Evolutionary conservation across 2,113 vertebrate genomes (phyloP).

Genomic region (Connochaetes taurinus): DNA sequence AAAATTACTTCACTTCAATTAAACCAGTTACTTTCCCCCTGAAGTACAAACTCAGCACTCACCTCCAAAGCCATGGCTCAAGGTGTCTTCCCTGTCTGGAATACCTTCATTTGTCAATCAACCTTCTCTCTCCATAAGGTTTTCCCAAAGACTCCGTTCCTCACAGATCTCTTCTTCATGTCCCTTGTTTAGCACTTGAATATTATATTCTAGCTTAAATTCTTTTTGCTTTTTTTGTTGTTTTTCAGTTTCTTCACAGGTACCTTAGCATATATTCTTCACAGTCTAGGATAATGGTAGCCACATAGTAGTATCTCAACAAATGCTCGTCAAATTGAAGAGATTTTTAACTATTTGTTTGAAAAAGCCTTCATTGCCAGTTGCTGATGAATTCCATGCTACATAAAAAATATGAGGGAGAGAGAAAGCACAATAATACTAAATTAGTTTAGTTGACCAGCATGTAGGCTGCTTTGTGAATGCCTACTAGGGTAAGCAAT

Average conservation of each 20-base stretch:
- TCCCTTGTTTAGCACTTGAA: constrained; percentile 17
- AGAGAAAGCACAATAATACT: neutral
- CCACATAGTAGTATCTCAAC: neutral
- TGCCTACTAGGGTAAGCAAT: neutral
- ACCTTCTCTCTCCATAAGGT: constrained; percentile 23
- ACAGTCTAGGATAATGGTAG: constrained; percentile 12
- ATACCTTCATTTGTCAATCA: constrained; percentile 48
- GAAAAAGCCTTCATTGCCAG: constrained; percentile 36
- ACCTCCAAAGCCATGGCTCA: constrained; percentile 63
- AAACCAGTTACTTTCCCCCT: neutral
- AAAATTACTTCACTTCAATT: neutral
- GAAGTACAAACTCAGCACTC: constrained; percentile 18
- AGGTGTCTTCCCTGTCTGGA: neutral
- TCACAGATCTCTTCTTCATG: constrained; percentile 31
- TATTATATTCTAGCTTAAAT: neutral
- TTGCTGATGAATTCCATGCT: constrained; percentile 54
- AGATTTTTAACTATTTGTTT: constrained; percentile 25
- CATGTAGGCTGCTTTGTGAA: neutral
- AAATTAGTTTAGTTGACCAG: constrained; percentile 23
- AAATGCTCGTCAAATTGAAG: constrained; percentile 7
- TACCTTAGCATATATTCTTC: constrained; percentile 7
- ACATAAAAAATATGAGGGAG: neutral
- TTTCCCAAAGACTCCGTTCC: neutral
- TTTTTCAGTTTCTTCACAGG: constrained; percentile 39
- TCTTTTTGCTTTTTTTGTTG: neutral